These are phyloP conservation scores for Zhengitettix transpicula DNA, from an alignment of 2,888 invertebrate genomes.

Conservation along the genomic window DNA sequence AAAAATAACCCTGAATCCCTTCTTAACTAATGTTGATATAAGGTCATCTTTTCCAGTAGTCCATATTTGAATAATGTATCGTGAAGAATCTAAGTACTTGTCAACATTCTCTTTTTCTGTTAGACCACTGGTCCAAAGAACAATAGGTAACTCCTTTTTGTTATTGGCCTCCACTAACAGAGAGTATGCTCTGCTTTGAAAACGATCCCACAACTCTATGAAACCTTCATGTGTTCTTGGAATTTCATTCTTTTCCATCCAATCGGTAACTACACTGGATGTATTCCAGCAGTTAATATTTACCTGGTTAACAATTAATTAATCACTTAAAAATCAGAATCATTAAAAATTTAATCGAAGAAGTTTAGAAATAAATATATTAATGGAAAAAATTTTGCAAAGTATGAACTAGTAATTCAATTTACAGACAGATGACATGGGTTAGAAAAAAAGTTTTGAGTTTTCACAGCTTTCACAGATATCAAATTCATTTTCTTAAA, in stretches of 20 bases:
- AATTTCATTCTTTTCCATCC: conserved; percentile 17
- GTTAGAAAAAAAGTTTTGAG: too few species aligned
- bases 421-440: too few species aligned
- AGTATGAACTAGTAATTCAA: too few species aligned
- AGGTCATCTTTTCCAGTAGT: conserved; percentile 43
- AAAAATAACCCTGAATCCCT: conserved; percentile 59
- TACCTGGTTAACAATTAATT: conserved; percentile 22
- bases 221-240: conserved; percentile 25
- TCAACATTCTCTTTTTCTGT: conserved; percentile 48
- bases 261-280: conserved; percentile 38
- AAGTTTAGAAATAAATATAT: too few species aligned
- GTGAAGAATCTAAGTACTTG: conserved; percentile 46
- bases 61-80: conserved; percentile 76
- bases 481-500: too few species aligned
- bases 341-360: too few species aligned
- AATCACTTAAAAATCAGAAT: too few species aligned
- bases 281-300: conserved; percentile 58
- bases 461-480: too few species aligned
- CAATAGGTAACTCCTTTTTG: conserved; percentile 32
- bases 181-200: conserved; percentile 14
- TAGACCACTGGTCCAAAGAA: conserved; percentile 69
- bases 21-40: conserved; percentile 42
- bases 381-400: too few species aligned
- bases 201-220: conserved; percentile 18
- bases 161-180: conserved; percentile 7